Evolutionary conservation across 2,888 invertebrate genomes (phyloP).

Genomic region (Timema cristinae): DNA sequence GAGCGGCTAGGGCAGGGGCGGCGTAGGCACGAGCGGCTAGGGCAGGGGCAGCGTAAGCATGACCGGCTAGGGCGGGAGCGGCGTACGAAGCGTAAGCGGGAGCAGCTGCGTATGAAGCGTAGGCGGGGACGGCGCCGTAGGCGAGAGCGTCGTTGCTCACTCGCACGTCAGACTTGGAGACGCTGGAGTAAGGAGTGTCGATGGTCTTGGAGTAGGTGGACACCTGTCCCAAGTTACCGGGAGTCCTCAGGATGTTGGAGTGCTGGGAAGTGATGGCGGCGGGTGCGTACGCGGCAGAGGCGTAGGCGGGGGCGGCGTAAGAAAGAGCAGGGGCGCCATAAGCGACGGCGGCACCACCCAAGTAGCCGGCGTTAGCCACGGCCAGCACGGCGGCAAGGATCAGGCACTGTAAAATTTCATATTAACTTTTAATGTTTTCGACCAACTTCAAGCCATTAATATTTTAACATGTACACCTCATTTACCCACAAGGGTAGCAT

Average conservation of each 20-base stretch:
- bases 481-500: too few species aligned
- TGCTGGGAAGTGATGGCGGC: constrained; percentile 32
- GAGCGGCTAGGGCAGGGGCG: too few species aligned
- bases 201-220: constrained; percentile 66
- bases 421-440: too few species aligned
- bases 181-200: constrained; percentile 68
- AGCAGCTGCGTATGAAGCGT: constrained; percentile 50
- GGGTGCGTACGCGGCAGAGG: constrained; percentile 30
- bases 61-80: constrained; percentile 40
- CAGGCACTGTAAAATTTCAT: too few species aligned
- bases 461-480: too few species aligned
- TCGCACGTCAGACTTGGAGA: constrained; percentile 64
- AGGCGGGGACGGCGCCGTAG: constrained; percentile 45
- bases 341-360: too few species aligned
- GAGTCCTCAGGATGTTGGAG: constrained; percentile 48
- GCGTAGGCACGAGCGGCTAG: constrained; percentile 29
- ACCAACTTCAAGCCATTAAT: too few species aligned
- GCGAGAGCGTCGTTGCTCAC: constrained; percentile 42
- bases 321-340: too few species aligned
- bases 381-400: too few species aligned
- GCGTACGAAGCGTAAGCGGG: constrained; percentile 28
- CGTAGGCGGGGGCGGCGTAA: too few species aligned
- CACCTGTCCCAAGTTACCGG: constrained; percentile 61
- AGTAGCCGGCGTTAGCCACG: too few species aligned
- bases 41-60: constrained; percentile 54